These are phyloP conservation scores for Lampropteryx suffumata DNA, from an alignment of 2,888 invertebrate species.

Conservation along the genomic window DNA sequence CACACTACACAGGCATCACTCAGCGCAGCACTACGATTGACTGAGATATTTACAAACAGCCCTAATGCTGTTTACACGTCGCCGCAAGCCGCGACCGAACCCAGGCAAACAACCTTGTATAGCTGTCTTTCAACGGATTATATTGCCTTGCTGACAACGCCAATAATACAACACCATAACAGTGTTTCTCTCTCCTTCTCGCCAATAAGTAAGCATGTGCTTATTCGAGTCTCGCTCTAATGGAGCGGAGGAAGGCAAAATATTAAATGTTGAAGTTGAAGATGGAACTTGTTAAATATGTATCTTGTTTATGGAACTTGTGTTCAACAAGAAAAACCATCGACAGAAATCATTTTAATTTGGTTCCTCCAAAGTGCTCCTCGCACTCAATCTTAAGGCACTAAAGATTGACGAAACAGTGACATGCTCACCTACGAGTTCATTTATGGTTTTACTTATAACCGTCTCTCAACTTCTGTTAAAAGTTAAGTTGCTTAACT, in stretches of 20 bases:
- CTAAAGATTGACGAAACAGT: no score
- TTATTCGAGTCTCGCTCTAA: conserved; percentile 13
- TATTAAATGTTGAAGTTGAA: conserved; percentile 15
- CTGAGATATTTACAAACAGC: conserved; percentile 19
- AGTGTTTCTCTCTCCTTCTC: conserved; percentile 8
- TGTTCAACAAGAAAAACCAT: no score
- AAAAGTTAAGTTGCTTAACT: no score
- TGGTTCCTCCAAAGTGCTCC: no score
- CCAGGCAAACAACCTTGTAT: background rate
- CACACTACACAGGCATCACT: conserved; percentile 4
- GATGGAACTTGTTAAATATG: conserved; percentile 3
- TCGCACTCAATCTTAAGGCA: no score
- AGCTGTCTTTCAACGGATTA: conserved; percentile 11
- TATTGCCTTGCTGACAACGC: conserved; percentile 27
- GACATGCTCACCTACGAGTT: no score
- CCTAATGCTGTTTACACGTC: conserved; percentile 1
- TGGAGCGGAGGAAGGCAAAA: conserved; percentile 13
- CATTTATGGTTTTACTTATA: no score
- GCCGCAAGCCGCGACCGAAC: background rate
- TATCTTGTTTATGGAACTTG: background rate
- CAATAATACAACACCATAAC: conserved; percentile 17
- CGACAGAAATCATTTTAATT: no score
- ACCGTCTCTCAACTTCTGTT: no score
- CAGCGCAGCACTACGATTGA: background rate
- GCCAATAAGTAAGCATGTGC: background rate